These are phyloP conservation scores for Daboia siamensis DNA, from an alignment of 2,113 vertebrate species.

Conservation along the genomic window DNA sequence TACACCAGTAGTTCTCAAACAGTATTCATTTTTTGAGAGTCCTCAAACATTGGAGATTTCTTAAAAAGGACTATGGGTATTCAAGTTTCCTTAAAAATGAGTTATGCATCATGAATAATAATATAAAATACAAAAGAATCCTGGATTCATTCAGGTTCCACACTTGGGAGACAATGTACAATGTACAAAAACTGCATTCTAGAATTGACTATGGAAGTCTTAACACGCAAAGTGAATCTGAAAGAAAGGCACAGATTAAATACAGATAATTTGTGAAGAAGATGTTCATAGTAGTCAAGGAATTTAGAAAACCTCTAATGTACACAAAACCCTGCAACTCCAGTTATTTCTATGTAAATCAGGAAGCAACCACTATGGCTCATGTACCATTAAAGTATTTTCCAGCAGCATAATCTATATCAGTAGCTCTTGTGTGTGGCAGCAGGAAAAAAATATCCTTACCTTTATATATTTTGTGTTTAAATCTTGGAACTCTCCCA, in stretches of 20 bases:
- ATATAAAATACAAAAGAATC: not conserved
- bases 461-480: constrained; percentile 94
- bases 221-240: not conserved
- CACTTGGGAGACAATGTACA: not conserved
- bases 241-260: not conserved
- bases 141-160: not conserved
- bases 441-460: constrained; percentile 67
- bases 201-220: not conserved
- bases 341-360: constrained; percentile 36
- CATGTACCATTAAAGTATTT: not conserved
- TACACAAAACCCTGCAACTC: constrained; percentile 24
- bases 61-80: not conserved
- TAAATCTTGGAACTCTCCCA: constrained; percentile 91
- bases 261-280: not conserved
- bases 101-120: not conserved
- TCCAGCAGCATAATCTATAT: not conserved
- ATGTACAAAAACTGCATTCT: not conserved
- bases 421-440: constrained; percentile 46
- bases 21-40: not conserved
- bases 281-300: not conserved
- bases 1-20: constrained; percentile 8
- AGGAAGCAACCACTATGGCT: constrained; percentile 12
- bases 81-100: not conserved
- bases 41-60: not conserved
- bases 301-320: not conserved